Evolutionary conservation across 53 echinoderm and acorn worm species (phyloP), one percentile per base, ranked within the genome.

Genomic region (Pentamera pediparva): DNA sequence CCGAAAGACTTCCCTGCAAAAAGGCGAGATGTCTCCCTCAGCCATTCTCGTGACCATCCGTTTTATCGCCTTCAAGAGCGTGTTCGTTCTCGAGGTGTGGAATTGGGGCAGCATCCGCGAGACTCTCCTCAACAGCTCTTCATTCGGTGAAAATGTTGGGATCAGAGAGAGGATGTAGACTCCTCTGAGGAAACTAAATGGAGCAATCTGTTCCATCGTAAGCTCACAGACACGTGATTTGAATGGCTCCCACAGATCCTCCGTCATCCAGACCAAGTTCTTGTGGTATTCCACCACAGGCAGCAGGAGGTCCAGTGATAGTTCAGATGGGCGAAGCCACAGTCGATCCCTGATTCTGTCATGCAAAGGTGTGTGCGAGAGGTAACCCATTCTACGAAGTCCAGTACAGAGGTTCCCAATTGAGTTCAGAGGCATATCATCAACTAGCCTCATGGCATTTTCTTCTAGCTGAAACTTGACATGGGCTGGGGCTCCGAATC

Each of bases 71-170:
- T 71, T 39, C 2, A 87, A 76, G 28, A 95, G 73, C 52, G 78
- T 78, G 76, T 89, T 95, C 36, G 88, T 85, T 20, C 81, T 82
- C n/a, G 80, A 56, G 5, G 86, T 87, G 69, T 88, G 85, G 4
- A 90, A 69, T 58, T 88, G 90, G 2, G 79, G 88, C 13, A 91
- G 75, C 24, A 87, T 35, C 39, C 53, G 71, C 24, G 70, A 49
- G 32, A 84, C 75, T 59, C 77, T 53, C 62, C 39, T 37, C 22
- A 79, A 82, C 7, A 91, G 67, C 10, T 24, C 11, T 4, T 60
- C 35, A 53, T 75, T 43, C 8, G 85, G 71, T 13, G 38, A 48
- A 21, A 78, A 45, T 2, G 79, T 6, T 17, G 89, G 85, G 20
- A 95, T 65, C 2, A 65, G 61, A 5, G 90, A 81, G n/a, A 95